Evolutionary conservation across 2,888 invertebrate genomes (phyloP).

Genomic region (Parnassius glacialis): DNA sequence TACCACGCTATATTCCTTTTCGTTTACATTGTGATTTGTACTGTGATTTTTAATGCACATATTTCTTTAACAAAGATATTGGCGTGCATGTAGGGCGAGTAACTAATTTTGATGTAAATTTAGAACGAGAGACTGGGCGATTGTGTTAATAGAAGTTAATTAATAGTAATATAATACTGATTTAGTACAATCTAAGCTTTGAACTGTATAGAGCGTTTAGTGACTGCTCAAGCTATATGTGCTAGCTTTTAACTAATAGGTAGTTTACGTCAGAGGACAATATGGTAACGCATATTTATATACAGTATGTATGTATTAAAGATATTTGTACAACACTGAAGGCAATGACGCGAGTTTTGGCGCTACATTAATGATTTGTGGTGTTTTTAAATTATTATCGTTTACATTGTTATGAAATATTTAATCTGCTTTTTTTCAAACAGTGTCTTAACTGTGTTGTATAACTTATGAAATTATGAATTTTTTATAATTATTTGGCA

Average conservation of each 20-base stretch:
- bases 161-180: slow-evolving; percentile 25
- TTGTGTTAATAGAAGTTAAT: slow-evolving; percentile 31
- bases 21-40: slow-evolving; percentile 59
- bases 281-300: slow-evolving; percentile 54
- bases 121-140: slow-evolving; percentile 59
- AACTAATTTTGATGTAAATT: slow-evolving; percentile 41
- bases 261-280: slow-evolving; percentile 56
- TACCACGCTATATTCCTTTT: slow-evolving; percentile 36
- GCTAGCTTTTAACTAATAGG: slow-evolving; percentile 37
- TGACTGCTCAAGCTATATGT: slow-evolving; percentile 26
- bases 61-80: slow-evolving; percentile 34
- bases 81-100: slow-evolving; percentile 38
- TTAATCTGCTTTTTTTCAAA: no score
- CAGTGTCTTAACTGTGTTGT: no score
- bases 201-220: slow-evolving; percentile 19
- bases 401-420: no score
- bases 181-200: slow-evolving; percentile 36
- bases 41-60: slow-evolving; percentile 61
- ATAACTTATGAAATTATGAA: no score
- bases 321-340: slow-evolving; percentile 41
- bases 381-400: slow-evolving; percentile 19
- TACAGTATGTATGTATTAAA: slow-evolving; percentile 37
- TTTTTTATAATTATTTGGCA: no score
- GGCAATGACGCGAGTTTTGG: slow-evolving; percentile 47
- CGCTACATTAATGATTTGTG: slow-evolving; percentile 35